These are phyloP conservation scores for Pyrocephalus nanus DNA, from an alignment of 2,797 vertebrate genomes.

Conservation along the genomic window DNA sequence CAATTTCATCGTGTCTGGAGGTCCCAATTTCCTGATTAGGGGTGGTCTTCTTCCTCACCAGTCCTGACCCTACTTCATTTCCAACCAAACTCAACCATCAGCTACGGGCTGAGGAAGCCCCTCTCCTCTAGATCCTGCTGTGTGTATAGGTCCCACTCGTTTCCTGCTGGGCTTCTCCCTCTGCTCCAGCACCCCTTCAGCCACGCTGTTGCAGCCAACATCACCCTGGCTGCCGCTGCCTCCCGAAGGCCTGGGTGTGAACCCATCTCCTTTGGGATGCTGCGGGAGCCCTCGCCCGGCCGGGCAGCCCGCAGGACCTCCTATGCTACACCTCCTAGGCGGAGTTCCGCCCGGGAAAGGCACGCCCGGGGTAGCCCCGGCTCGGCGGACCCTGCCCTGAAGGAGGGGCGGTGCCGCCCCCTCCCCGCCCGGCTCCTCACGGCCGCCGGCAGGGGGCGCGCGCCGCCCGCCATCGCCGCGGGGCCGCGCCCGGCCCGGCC, in stretches of 20 bases:
- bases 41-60: not conserved
- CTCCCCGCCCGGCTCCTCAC: too few relatives aligned
- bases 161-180: not conserved
- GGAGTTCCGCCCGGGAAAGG: accelerated
- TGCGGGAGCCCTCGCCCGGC: not conserved
- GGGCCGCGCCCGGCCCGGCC: not conserved
- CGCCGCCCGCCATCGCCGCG: not conserved
- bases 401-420: too few relatives aligned
- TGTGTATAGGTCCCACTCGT: accelerated
- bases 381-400: too few relatives aligned
- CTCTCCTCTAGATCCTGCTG: not conserved
- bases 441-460: not conserved
- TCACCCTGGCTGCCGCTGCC: not conserved
- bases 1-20: not conserved
- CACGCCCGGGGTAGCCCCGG: too few relatives aligned
- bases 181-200: not conserved
- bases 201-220: not conserved
- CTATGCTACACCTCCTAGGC: not conserved
- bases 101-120: not conserved
- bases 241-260: not conserved
- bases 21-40: not conserved
- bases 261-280: accelerated
- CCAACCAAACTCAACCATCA: not conserved
- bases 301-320: not conserved
- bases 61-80: not conserved